phyloP scores from a whole-genome alignment of 2,797 vertebrate species.

The Xerus rutilus region DNA sequence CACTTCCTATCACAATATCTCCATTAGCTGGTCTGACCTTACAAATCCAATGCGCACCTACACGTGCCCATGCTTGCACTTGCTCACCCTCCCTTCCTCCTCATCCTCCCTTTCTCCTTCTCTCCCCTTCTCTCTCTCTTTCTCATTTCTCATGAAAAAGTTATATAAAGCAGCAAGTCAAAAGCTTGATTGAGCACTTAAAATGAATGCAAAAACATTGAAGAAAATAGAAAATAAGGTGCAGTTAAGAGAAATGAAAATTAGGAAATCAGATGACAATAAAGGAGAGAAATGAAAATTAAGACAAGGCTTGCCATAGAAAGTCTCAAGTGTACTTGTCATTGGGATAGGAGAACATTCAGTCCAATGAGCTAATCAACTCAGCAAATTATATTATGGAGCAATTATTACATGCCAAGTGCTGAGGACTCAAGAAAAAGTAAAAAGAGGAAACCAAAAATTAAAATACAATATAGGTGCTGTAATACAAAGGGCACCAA shows the following conservation, averaged over 20 bases:
- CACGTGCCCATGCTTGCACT: too few species aligned
- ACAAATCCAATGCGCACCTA: neutral
- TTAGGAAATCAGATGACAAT: neutral
- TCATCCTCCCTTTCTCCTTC: too few species aligned
- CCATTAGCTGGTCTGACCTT: neutral
- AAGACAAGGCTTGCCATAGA: neutral
- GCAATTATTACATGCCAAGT: neutral
- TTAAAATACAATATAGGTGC: neutral
- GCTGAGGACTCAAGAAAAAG: neutral
- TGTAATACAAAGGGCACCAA: neutral
- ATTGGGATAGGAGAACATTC: neutral
- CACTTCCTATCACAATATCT: neutral
- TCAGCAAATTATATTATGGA: neutral
- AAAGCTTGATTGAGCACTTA: neutral
- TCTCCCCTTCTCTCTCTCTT: neutral
- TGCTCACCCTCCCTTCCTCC: too few species aligned
- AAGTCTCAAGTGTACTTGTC: neutral
- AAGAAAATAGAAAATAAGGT: neutral
- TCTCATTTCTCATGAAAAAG: neutral
- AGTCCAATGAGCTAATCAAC: neutral
- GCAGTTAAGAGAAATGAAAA: neutral
- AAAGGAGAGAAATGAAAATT: neutral
- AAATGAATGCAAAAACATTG: neutral
- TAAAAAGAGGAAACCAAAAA: neutral
- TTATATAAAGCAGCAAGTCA: neutral